A percentile compares a stretch with the other conserved stretches of the same genome.
Conservation (phyloP, 2,888 invertebrate species). For the Oscheius sp. region DNA sequence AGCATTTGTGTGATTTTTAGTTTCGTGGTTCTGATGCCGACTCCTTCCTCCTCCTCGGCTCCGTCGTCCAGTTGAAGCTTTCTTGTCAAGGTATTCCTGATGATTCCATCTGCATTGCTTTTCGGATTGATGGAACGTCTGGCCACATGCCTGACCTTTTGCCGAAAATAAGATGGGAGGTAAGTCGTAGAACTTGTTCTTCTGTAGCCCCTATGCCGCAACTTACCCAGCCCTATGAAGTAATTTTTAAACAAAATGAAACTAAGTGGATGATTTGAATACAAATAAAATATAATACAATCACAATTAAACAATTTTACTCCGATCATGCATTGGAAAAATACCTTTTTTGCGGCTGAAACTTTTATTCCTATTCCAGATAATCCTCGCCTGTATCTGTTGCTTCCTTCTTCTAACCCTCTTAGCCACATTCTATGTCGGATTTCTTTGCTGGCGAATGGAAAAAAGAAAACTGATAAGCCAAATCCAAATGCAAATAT, state of each 20-base stretch:
- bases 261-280: too few species aligned
- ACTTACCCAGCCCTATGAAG: too few species aligned
- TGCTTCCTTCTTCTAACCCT: neutral
- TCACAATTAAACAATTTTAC: too few species aligned
- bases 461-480: conserved; percentile 53
- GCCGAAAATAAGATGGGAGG: conserved; percentile 6
- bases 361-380: neutral
- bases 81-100: conserved; percentile 17
- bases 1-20: too few species aligned
- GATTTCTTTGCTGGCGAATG: conserved; percentile 45
- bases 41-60: conserved; percentile 31
- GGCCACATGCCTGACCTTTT: neutral
- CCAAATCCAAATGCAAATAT: conserved; percentile 66
- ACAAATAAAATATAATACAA: too few species aligned
- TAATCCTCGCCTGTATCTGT: conserved; percentile 14
- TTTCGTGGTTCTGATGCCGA: conserved; percentile 44
- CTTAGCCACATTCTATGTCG: conserved; percentile 35
- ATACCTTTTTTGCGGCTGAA: too few species aligned
- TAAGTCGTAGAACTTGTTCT: too few species aligned
- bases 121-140: conserved; percentile 21
- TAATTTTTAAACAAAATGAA: too few species aligned
- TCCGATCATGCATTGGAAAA: too few species aligned
- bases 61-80: conserved; percentile 43
- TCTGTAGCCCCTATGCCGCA: too few species aligned
- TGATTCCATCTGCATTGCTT: conserved; percentile 21